Evolutionary conservation across 2,888 invertebrate genomes (phyloP), one percentile per base, ranked within the genome.

Genomic region (Drosophila vallismaia): DNA sequence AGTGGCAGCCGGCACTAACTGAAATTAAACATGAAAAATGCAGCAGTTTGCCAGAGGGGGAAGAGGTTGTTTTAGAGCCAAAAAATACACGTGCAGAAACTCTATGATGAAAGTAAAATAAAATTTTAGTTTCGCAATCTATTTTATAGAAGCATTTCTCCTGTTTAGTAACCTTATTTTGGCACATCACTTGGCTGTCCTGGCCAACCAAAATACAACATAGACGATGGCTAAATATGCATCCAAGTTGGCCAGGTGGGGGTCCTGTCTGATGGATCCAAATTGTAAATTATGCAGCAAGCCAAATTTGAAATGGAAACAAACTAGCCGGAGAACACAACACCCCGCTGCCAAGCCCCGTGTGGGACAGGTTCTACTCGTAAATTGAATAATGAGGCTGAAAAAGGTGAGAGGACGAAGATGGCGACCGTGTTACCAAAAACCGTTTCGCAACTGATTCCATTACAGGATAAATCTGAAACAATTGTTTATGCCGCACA

Each of bases 1-100:
- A 71, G 46, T 74, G 38, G 48, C 42, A 60, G 64, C 55, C 58
- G 60, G 76, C 76, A 86, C 81, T 86, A 86, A 81, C 81, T 84
- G 85, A 85, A 83, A 83, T 87, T 82, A 86, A 82, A 82, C 86
- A 87, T 83, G 86, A 87, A 83, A 83, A 75, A 87, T 83, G 71
- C 82, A 82, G 53, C 82, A 74, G 40, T 3, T 42, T 14, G 14
- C 14, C 40, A 19, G 19, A 19, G 40, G 40, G 14, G 40, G 40
- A n/a, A 19, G 1, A 42, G 9, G 2, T 36, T 36, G 36, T n/a
- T n/a, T 36, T 9, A 19, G 14, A 14, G 19, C 40, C 40, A 42
- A 42, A 42, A 42, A 5, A 12, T 36, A 36, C 40, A 28, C 28
- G 28, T 28, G 28, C 4, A 19, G 19, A 19, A 19, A 19, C 19